These are phyloP conservation scores for Thumatha senex DNA, from an alignment of 2,888 invertebrate species.

Conservation along the genomic window DNA sequence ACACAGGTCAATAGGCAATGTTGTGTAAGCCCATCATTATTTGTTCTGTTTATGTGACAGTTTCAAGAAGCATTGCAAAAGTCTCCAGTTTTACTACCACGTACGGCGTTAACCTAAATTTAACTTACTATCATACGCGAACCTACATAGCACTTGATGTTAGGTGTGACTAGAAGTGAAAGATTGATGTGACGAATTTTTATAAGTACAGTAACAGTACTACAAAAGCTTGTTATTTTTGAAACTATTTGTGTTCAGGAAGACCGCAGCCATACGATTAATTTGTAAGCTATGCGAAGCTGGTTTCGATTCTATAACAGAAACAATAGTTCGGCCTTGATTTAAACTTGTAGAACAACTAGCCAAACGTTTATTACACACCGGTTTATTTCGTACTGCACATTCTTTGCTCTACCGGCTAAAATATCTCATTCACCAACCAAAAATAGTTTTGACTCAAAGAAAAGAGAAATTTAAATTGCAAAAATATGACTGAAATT, in stretches of 20 bases:
- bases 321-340: conserved; percentile 36
- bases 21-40: conserved; percentile 34
- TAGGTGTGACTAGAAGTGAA: neutral
- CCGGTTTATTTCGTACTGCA: conserved; percentile 29
- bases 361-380: conserved; percentile 23
- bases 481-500: too few relatives aligned
- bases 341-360: conserved; percentile 37
- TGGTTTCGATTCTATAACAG: conserved; percentile 9
- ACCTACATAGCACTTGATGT: conserved; percentile 4
- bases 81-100: conserved; percentile 15
- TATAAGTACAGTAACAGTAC: too few relatives aligned
- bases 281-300: conserved; percentile 17
- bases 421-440: conserved; percentile 13
- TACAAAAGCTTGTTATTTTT: neutral
- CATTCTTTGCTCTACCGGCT: conserved; percentile 21
- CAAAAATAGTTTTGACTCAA: conserved; percentile 4
- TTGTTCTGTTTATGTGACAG: conserved; percentile 29
- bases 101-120: conserved; percentile 22
- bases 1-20: conserved; percentile 36
- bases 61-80: conserved; percentile 26
- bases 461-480: too few relatives aligned
- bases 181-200: too few relatives aligned
- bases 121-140: conserved; percentile 10
- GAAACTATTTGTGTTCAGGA: neutral
- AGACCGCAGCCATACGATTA: conserved; percentile 6